Evolutionary conservation across 2,888 invertebrate species (phyloP), one percentile per base, ranked within the genome.

Genomic region (Eucriotettix oculatus): DNA sequence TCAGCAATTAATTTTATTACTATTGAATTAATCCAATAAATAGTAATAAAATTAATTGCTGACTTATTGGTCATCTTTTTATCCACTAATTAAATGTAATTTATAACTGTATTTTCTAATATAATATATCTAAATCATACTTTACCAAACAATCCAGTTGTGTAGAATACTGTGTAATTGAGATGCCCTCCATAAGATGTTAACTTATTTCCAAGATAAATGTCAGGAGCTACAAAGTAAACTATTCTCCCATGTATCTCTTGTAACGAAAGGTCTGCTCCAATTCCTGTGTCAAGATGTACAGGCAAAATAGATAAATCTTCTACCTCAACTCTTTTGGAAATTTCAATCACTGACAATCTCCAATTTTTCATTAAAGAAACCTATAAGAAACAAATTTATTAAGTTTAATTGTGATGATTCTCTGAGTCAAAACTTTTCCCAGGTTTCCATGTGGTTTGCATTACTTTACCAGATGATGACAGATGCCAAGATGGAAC

Each of bases 171-270:
- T 0, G 82, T 82, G 70, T 91, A 97, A 14, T 82, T 83, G 16
- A 97, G 74, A 61, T 80, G 79, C 0, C 94, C 95, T 7, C 96
- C 97, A 70, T 97, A 96, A 0, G 94, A 85, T 0, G 86, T 85
- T 48, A 97, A 74, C 69, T 87, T 87, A 71, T 93, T 93, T n/a
- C 87, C 87, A 0, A 89, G 75, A 69, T 86, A 90, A 41, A 76
- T 74, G 0, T 74, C 70, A 0, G 93, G 90, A 0, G 90, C 89
- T 0, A 83, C 78, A 72, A 93, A 90, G 74, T 91, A 94, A 0
- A 86, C 77, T 0, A 83, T 74, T 60, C 78, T 77, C 17, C 68
- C 64, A 0, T 67, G 68, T 52, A 69, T 71, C 1, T 73, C 75
- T 10, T 74, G 74, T 1, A 69, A 66, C 0, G 71, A 71, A 14